phyloP scores from a whole-genome alignment of 2,888 invertebrate genomes.

The Mimumesa dahlbomi region DNA sequence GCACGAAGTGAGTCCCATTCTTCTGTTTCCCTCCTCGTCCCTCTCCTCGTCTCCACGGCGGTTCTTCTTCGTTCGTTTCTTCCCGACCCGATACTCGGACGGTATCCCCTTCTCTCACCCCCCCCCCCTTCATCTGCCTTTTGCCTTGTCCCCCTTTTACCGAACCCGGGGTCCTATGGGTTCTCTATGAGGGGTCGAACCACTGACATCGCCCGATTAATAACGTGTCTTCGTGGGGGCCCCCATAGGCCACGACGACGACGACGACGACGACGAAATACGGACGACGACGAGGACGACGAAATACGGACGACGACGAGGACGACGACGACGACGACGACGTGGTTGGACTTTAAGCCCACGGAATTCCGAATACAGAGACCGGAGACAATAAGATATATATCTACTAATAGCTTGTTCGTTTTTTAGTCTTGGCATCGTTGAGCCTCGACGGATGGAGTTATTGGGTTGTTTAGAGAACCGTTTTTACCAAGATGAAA shows the following conservation, averaged over 20 bases:
- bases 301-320: constrained; percentile 1
- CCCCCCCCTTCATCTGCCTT: not conserved
- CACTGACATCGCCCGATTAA: constrained; percentile 77
- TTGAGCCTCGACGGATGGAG: not conserved
- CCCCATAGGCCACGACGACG: constrained; percentile 59
- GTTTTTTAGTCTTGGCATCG: not conserved
- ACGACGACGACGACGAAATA: constrained; percentile 40
- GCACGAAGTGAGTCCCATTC: constrained; percentile 78
- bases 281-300: constrained; percentile 8
- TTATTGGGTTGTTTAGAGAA: not conserved
- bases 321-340: constrained; percentile 14
- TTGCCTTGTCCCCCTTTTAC: constrained; percentile 54
- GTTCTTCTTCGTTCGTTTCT: constrained; percentile 34
- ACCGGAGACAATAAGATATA: constrained; percentile 66
- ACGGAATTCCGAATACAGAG: constrained; percentile 52
- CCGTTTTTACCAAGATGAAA: not conserved
- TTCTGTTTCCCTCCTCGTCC: constrained; percentile 60
- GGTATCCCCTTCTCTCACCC: constrained; percentile 5
- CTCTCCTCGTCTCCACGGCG: constrained; percentile 26
- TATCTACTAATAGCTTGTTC: constrained; percentile 23
- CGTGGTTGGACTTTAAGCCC: constrained; percentile 38
- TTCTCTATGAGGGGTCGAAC: constrained; percentile 77
- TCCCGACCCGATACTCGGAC: constrained; percentile 35
- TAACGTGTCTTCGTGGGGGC: constrained; percentile 71
- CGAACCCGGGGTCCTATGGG: constrained; percentile 66